Evolutionary conservation across 2,113 vertebrate species (phyloP).

Genomic region (Labeo rohita): DNA sequence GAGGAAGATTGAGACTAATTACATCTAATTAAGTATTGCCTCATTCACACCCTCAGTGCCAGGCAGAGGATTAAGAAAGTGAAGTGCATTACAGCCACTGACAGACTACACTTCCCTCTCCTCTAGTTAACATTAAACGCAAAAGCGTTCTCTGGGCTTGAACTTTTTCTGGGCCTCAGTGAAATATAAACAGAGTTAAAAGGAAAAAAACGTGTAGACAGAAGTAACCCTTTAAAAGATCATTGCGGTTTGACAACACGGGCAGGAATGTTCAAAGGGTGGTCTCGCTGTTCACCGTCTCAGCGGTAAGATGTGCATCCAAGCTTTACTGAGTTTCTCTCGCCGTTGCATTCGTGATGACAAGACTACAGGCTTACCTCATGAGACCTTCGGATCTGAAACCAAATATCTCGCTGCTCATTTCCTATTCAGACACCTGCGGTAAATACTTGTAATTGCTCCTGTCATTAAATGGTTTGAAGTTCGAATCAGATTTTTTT

Average conservation of each 20-base stretch:
- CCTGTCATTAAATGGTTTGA: conserved; percentile 58
- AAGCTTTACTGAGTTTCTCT: conserved; percentile 57
- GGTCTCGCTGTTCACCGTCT: conserved; percentile 41
- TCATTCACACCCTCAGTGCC: conserved; percentile 51
- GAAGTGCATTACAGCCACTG: neutral
- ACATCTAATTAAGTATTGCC: conserved; percentile 45
- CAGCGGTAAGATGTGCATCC: conserved; percentile 37
- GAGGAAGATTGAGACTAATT: conserved; percentile 48
- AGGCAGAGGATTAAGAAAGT: conserved; percentile 45
- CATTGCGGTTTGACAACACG: conserved; percentile 57
- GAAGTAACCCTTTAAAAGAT: conserved; percentile 53
- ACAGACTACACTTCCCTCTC: conserved; percentile 9
- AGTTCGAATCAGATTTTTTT: neutral
- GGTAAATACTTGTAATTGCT: conserved; percentile 72
- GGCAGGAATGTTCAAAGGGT: conserved; percentile 45
- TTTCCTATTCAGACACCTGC: conserved; percentile 65
- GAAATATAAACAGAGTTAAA: conserved; percentile 57
- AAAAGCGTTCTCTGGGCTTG: neutral
- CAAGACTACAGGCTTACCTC: conserved; percentile 37
- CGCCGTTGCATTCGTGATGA: conserved; percentile 37
- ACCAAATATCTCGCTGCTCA: conserved; percentile 66
- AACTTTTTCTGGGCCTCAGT: conserved; percentile 46
- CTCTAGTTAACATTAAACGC: conserved; percentile 10
- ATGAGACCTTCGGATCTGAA: conserved; percentile 62
- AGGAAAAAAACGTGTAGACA: conserved; percentile 40